Evolutionary conservation across 2,113 vertebrate species (phyloP), one percentile per base, ranked within the genome.

Genomic region (Xenus cinereus): DNA sequence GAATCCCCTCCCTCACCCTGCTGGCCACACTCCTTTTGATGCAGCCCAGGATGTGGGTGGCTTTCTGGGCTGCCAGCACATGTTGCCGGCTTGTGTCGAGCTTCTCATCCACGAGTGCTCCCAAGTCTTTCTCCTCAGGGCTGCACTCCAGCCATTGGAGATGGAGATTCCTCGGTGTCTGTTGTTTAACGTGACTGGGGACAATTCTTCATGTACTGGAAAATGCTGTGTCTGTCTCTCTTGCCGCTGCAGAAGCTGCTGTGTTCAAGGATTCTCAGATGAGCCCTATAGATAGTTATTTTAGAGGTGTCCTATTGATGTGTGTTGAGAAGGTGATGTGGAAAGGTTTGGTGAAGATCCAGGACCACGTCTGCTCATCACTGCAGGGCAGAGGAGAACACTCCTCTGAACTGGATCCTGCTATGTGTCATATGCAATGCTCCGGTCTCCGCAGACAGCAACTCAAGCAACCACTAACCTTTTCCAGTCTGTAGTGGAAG

Each of bases 361-460:
- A 78, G 64, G 43, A 57, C 35, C 8, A 3, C 0, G 0, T 46
- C 51, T 67, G 27, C 37, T 81, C 2, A 0, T 75, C 60, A 27
- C 32, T 62, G 63, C 19, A 64, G 37, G 45, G 45, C 50, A 60
- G 48, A 68, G 78, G n/a, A 87, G 59, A n/a, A 27, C 21, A 8
- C 6, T 50, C 11, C 18, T 64, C 62, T 63, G 37, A 48, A 21
- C 7, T 41, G 53, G 10, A 33, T 85, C 51, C 68, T 51, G 23
- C 18, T 75, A 33, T 46, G 14, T 68, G 13, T 50, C 41, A 8
- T 30, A 7, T 17, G 41, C 86, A 56, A 7, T 77, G 26, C 20
- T 60, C 20, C 12, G 27, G 23, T 74, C 73, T 67, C 0, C 0
- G 28, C 21, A 69, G 46, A 28, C 32, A 79, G 35, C 48, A 76